These are phyloP conservation scores for Trididemnum clinides DNA, from an alignment of 23 tunicate genomes.

Conservation along the genomic window DNA sequence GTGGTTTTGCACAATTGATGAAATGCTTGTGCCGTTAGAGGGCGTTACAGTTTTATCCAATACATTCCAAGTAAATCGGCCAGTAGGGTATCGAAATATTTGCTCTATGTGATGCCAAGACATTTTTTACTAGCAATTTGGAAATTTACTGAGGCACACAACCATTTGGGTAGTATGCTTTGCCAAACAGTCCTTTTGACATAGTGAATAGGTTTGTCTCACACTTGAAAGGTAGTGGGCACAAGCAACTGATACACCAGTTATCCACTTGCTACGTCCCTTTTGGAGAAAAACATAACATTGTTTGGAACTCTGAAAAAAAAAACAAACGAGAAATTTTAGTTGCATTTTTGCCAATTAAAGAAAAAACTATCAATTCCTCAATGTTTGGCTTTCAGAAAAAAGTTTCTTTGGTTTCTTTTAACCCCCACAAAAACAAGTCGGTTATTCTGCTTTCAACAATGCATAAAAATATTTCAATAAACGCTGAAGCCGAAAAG, in stretches of 20 bases:
- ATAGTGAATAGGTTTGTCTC: neutral
- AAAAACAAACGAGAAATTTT: neutral
- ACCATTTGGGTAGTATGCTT: slow-evolving; percentile 1
- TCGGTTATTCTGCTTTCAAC: slow-evolving; percentile 21
- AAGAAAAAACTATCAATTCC: slow-evolving; percentile 13
- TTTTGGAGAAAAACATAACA: neutral
- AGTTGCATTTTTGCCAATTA: slow-evolving; percentile 20
- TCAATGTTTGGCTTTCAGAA: slow-evolving; percentile 14
- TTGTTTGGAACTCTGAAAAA: neutral
- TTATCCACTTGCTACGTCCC: too few species aligned
- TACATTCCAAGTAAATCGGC: neutral
- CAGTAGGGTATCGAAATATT: neutral
- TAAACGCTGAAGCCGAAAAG: slow-evolving; percentile 17
- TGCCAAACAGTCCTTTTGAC: slow-evolving; percentile 24
- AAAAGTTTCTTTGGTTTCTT: slow-evolving; percentile 11
- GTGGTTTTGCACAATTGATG: neutral
- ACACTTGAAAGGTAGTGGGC: slow-evolving; percentile 19
- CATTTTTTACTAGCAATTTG: slow-evolving; percentile 15
- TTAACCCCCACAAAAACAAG: slow-evolving; percentile 10
- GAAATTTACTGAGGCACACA: slow-evolving; percentile 14
- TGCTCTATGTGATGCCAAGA: slow-evolving; percentile 16
- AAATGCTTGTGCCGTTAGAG: neutral
- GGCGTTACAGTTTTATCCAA: neutral
- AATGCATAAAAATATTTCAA: neutral
- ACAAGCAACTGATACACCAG: too few species aligned